Conservation (phyloP, 2,113 vertebrate species). For the Mesoclemmys tuberculata region DNA sequence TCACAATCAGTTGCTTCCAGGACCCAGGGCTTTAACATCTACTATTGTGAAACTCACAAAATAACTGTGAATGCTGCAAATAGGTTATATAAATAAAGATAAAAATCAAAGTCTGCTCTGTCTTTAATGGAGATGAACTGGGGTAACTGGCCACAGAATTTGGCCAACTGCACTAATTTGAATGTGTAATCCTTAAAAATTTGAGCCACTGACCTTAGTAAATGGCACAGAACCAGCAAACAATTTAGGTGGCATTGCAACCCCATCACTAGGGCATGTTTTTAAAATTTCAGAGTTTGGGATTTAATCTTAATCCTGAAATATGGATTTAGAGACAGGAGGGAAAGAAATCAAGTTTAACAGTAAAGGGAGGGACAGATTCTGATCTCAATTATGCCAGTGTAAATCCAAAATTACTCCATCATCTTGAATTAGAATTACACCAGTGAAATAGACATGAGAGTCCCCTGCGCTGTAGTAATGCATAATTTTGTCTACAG, state of each 20-base stretch:
- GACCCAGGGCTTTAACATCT: background rate
- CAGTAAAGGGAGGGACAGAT: background rate
- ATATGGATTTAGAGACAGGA: background rate
- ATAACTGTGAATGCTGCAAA: background rate
- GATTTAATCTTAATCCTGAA: slow-evolving; percentile 10
- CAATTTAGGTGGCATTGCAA: background rate
- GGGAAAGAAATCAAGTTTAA: background rate
- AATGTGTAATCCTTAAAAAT: background rate
- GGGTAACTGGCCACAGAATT: background rate
- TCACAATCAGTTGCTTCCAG: background rate
- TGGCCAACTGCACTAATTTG: background rate
- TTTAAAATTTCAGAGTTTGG: slow-evolving; percentile 27
- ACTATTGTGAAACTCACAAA: background rate
- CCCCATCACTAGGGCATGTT: background rate
- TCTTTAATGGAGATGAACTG: background rate
- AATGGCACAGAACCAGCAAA: background rate
- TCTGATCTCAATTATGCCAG: background rate
- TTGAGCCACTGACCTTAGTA: background rate
- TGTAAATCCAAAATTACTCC: slow-evolving; percentile 1
- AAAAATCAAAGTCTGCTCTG: background rate
- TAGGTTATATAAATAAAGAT: background rate
- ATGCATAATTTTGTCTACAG: background rate
- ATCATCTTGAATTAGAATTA: background rate
- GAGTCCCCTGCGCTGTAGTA: accelerated
- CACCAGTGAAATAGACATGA: background rate